phyloP scores from a whole-genome alignment of 1,140 invertebrate species.

The Tyrophagus putrescentiae region DNA sequence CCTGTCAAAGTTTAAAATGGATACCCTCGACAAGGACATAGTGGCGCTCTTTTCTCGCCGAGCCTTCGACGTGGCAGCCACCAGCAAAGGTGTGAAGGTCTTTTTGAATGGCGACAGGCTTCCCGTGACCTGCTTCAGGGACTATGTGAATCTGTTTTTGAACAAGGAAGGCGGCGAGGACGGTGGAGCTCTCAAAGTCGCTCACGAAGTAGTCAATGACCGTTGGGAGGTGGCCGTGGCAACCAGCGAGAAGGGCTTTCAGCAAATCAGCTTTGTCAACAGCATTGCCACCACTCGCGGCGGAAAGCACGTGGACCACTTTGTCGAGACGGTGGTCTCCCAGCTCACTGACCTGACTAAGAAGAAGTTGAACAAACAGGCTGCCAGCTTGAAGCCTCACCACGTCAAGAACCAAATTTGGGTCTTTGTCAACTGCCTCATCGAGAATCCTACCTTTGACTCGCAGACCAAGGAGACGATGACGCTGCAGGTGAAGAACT shows the following conservation, averaged over 20 bases:
- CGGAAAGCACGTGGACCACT: conserved; percentile 90
- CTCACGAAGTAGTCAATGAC: conserved; percentile 65
- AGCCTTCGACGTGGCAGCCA: conserved; percentile 90
- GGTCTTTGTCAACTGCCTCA: conserved; percentile 94
- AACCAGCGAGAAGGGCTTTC: conserved; percentile 69
- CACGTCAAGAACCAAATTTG: conserved; percentile 82
- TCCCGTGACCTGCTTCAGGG: conserved; percentile 81
- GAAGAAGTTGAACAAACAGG: conserved; percentile 61
- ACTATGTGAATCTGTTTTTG: conserved; percentile 86
- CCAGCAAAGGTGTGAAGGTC: conserved; percentile 77
- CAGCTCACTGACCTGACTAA: conserved; percentile 78
- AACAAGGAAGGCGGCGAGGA: conserved; percentile 61
- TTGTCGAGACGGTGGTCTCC: conserved; percentile 68
- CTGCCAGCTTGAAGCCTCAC: conserved; percentile 65
- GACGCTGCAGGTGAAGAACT: conserved; percentile 83
- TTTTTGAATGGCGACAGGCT: conserved; percentile 78
- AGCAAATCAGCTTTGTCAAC: conserved; percentile 98
- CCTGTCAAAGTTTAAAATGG: conserved; percentile 91
- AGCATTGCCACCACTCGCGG: conserved; percentile 99
- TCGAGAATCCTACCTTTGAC: conserved; percentile 98
- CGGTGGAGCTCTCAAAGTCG: conserved; percentile 66
- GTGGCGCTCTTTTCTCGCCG: conserved; percentile 75
- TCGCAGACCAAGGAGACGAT: conserved; percentile 87
- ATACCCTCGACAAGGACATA: conserved; percentile 77
- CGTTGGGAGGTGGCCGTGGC: conserved; percentile 94